These are phyloP conservation scores for Linnaemya tessellans DNA, from an alignment of 2,888 invertebrate genomes.

Conservation along the genomic window DNA sequence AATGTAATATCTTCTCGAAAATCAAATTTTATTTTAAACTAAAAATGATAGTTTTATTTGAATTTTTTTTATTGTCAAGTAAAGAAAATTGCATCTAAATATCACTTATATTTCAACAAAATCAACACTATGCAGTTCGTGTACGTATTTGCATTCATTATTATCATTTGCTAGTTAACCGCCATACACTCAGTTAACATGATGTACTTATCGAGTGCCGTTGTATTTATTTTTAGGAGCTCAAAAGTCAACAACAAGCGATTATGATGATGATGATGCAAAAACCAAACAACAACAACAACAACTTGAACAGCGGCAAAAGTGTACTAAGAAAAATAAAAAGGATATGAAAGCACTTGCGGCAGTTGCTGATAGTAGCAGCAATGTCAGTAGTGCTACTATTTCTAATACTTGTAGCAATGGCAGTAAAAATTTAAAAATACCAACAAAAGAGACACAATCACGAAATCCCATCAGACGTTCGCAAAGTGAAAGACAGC, in stretches of 20 bases:
- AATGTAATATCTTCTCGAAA: neutral
- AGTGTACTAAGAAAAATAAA: conserved; percentile 58
- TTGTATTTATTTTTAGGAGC: conserved; percentile 70
- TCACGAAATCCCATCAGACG: conserved; percentile 83
- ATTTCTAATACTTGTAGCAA: conserved; percentile 70
- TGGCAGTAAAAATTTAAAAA: conserved; percentile 59
- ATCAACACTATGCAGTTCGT: conserved; percentile 23
- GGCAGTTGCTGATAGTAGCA: conserved; percentile 74
- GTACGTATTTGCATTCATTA: conserved; percentile 33
- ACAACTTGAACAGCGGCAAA: conserved; percentile 51
- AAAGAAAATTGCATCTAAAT: conserved; percentile 44
- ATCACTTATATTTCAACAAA: conserved; percentile 50
- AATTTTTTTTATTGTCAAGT: conserved; percentile 24
- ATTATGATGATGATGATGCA: conserved; percentile 80
- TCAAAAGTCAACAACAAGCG: conserved; percentile 71
- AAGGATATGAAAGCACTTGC: conserved; percentile 73
- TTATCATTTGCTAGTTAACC: conserved; percentile 60
- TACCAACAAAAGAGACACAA: conserved; percentile 77
- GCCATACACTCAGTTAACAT: conserved; percentile 40
- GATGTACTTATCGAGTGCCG: conserved; percentile 62
- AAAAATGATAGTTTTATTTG: conserved; percentile 26
- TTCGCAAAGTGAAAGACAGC: conserved; percentile 81
- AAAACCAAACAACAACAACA: conserved; percentile 68
- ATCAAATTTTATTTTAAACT: conserved; percentile 36
- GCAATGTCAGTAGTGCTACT: conserved; percentile 34